phyloP scores from a whole-genome alignment of 1,140 invertebrate genomes.

The Lasaia peninsularis region DNA sequence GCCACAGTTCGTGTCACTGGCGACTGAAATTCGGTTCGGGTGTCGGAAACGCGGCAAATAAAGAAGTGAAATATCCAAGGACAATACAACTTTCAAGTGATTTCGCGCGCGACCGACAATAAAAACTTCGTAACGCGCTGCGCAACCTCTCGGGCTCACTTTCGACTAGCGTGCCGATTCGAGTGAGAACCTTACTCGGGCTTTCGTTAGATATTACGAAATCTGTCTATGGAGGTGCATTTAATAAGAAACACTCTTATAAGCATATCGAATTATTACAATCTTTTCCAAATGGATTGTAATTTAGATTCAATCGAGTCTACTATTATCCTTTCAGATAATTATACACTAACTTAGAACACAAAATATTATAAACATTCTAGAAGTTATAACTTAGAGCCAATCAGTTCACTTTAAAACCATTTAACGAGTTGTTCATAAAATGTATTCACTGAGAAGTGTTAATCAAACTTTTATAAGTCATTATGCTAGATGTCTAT shows the following conservation, averaged over 20 bases:
- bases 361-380: background rate
- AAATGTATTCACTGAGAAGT: too few species aligned
- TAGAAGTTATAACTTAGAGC: too few species aligned
- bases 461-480: too few species aligned
- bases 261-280: background rate
- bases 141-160: slow-evolving; percentile 73
- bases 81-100: slow-evolving; percentile 76
- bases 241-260: slow-evolving; percentile 2
- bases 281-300: background rate
- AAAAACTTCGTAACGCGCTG: slow-evolving; percentile 74
- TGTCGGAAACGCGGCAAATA: slow-evolving; percentile 70
- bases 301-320: background rate
- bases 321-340: background rate
- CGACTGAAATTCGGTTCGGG: slow-evolving; percentile 61
- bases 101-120: slow-evolving; percentile 74
- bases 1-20: slow-evolving; percentile 53
- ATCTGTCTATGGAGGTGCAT: slow-evolving; percentile 30
- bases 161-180: slow-evolving; percentile 59
- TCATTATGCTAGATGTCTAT: too few species aligned
- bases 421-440: too few species aligned
- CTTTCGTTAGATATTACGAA: slow-evolving; percentile 70
- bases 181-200: slow-evolving; percentile 47
- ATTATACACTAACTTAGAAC: background rate
- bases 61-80: slow-evolving; percentile 76
- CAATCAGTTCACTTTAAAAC: too few species aligned